Conservation (phyloP, 2,797 vertebrate genomes). For the Onychomys arenicola region DNA sequence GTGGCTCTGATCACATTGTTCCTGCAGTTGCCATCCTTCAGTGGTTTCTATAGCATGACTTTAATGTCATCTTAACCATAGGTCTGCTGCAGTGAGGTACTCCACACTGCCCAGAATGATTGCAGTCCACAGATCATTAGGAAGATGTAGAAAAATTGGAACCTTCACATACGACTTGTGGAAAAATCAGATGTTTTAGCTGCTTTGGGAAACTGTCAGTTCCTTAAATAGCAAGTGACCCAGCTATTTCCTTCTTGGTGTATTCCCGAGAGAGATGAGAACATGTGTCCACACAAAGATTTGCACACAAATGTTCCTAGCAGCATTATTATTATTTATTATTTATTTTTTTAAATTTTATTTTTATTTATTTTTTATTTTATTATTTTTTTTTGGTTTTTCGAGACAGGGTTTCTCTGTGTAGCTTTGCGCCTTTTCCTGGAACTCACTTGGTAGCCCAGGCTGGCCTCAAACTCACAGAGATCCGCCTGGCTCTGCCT, state of each 20-base stretch:
- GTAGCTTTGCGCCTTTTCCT: no score
- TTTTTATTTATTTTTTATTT: no score
- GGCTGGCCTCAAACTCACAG: no score
- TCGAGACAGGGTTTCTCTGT: no score
- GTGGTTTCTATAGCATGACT: constrained; percentile 16
- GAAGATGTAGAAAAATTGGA: neutral
- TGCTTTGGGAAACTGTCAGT: constrained; percentile 8
- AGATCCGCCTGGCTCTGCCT: no score
- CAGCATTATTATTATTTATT: constrained; percentile 5
- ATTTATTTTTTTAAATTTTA: no score
- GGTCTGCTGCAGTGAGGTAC: constrained; percentile 3
- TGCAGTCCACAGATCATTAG: neutral
- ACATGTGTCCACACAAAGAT: neutral
- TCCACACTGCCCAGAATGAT: neutral
- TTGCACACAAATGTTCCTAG: neutral
- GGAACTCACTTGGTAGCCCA: no score
- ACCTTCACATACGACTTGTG: neutral
- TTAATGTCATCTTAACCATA: neutral
- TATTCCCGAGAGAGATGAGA: neutral
- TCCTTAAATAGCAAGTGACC: constrained; percentile 3
- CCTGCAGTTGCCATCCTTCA: neutral
- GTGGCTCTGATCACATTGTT: neutral
- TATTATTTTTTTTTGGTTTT: no score
- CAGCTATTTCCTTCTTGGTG: neutral
- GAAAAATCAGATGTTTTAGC: neutral